These are phyloP conservation scores for Cololabis saira DNA, from an alignment of 2,113 vertebrate species.

Conservation along the genomic window DNA sequence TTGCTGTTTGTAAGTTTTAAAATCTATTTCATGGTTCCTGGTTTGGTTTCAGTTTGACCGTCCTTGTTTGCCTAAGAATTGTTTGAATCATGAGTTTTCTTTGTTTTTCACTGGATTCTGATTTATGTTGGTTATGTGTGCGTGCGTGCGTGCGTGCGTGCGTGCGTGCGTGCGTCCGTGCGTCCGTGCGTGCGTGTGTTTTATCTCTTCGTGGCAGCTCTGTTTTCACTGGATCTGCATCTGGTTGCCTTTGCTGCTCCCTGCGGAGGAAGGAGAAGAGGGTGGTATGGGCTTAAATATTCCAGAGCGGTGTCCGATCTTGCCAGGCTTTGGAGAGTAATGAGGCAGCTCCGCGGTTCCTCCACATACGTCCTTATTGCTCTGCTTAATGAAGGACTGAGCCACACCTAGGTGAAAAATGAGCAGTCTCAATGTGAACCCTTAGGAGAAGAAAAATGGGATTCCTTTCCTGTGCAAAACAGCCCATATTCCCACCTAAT, in stretches of 20 bases:
- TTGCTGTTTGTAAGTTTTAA: no score
- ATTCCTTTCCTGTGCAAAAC: conserved; percentile 27
- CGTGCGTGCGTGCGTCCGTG: no score
- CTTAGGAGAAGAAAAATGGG: conserved; percentile 37
- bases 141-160: no score
- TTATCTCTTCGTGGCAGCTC: conserved; percentile 13
- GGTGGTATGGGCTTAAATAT: conserved; percentile 36
- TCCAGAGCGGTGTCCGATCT: conserved; percentile 23
- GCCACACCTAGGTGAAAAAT: conserved; percentile 64
- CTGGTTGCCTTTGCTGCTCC: conserved; percentile 32
- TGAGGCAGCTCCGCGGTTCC: conserved; percentile 55
- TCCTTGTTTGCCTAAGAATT: no score
- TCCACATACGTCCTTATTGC: conserved; percentile 40
- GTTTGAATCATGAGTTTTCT: no score
- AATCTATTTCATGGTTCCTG: no score
- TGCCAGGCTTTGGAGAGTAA: conserved; percentile 59
- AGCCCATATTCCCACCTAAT: conserved; percentile 9
- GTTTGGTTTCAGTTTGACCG: no score
- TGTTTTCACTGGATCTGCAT: conserved; percentile 32
- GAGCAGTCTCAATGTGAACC: conserved; percentile 31
- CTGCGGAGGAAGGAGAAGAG: background rate
- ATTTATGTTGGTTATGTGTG: no score
- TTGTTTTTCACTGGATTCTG: no score
- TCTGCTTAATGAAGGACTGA: conserved; percentile 66
- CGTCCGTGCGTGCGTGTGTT: no score